Evolutionary conservation across 1,140 invertebrate genomes (phyloP).

Genomic region (Panagrolaimus sp.): DNA sequence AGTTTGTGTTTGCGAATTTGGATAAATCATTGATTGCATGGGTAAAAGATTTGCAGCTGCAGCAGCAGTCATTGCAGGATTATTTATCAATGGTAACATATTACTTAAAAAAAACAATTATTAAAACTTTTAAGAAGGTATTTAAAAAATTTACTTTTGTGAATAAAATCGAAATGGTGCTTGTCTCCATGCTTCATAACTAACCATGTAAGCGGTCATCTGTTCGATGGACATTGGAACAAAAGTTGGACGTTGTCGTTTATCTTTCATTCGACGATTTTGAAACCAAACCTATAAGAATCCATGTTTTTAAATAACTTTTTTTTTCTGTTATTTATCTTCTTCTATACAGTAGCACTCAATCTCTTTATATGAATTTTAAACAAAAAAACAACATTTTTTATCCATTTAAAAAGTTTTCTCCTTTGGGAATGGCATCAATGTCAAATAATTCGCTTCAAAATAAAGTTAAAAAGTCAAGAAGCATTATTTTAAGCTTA

Average conservation of each 20-base stretch:
- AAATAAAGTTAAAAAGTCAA: constrained; percentile 24
- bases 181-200: constrained; percentile 11
- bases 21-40: neutral
- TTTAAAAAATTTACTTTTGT: constrained; percentile 4
- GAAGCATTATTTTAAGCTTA: constrained; percentile 7
- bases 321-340: constrained; percentile 22
- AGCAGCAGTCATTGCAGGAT: constrained; percentile 7
- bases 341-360: neutral
- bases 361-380: too few species aligned
- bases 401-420: neutral
- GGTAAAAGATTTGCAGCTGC: constrained; percentile 9
- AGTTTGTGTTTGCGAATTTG: neutral
- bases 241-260: constrained; percentile 45
- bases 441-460: constrained; percentile 4
- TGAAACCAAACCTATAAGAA: constrained; percentile 64
- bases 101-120: neutral
- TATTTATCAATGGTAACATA: constrained; percentile 12
- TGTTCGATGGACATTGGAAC: constrained; percentile 10
- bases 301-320: neutral
- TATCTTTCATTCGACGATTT: constrained; percentile 65
- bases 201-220: constrained; percentile 14
- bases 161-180: constrained; percentile 14
- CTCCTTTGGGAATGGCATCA: constrained; percentile 8
- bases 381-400: too few species aligned
- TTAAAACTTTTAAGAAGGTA: neutral